phyloP scores from a whole-genome alignment of 2,888 invertebrate species.

The Baccha elongata region DNA sequence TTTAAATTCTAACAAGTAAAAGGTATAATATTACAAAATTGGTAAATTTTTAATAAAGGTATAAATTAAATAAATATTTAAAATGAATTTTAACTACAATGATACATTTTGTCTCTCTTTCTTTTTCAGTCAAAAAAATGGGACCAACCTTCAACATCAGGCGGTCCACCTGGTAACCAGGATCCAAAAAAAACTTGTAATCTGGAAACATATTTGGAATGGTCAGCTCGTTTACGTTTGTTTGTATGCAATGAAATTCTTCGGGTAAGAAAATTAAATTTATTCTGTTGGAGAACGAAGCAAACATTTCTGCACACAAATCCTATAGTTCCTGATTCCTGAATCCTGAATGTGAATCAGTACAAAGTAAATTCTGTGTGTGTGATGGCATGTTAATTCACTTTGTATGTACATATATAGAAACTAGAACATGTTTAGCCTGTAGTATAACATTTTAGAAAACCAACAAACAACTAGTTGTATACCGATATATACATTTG shows the following conservation, averaged over 20 bases:
- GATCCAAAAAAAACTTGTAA: conserved; percentile 82
- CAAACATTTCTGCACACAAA: conserved; percentile 26
- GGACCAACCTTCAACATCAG: conserved; percentile 80
- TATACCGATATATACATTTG: not conserved
- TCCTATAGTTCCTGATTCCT: conserved; percentile 26
- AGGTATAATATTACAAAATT: too few relatives aligned
- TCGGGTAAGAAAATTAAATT: conserved; percentile 78
- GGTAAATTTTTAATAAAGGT: too few relatives aligned
- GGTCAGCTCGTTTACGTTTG: conserved; percentile 81
- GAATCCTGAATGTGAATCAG: conserved; percentile 35
- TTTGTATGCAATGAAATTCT: conserved; percentile 82
- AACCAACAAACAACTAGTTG: conserved; percentile 22
- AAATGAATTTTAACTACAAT: too few relatives aligned
- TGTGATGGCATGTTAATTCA: conserved; percentile 35
- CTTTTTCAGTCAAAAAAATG: conserved; percentile 77
- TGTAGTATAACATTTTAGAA: conserved; percentile 31
- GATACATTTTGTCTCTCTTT: not conserved
- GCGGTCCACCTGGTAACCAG: conserved; percentile 79
- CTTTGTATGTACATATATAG: conserved; percentile 3
- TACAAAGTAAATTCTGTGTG: conserved; percentile 4
- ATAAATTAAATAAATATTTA: too few relatives aligned
- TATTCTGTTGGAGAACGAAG: conserved; percentile 25
- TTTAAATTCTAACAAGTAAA: too few relatives aligned
- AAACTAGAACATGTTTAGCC: not conserved
- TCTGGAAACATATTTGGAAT: conserved; percentile 82